phyloP scores from a whole-genome alignment of 2,113 vertebrate genomes.

The Mustelus asterias region DNA sequence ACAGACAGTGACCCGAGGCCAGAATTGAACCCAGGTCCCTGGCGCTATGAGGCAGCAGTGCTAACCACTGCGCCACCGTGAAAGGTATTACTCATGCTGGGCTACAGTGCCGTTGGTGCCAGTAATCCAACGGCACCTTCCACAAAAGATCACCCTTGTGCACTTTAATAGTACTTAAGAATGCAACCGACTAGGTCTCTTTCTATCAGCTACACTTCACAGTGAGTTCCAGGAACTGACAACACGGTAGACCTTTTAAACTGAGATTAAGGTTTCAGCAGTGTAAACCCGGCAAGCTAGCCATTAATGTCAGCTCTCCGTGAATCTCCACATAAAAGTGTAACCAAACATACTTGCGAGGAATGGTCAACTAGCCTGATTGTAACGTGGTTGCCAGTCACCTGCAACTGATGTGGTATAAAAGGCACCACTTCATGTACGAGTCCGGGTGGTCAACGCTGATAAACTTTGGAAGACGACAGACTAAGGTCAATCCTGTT shows the following conservation, averaged over 20 bases:
- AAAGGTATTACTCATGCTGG: background rate
- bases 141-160: background rate
- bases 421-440: background rate
- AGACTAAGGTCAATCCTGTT: background rate
- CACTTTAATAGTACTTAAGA: background rate
- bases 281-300: background rate
- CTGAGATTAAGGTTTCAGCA: background rate
- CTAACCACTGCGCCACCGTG: background rate
- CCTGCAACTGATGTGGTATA: background rate
- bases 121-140: background rate
- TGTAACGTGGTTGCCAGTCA: background rate
- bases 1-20: too few relatives aligned
- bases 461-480: background rate
- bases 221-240: background rate
- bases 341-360: background rate
- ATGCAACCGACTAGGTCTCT: background rate
- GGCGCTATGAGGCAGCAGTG: too few relatives aligned
- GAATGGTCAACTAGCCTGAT: background rate
- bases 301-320: background rate
- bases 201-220: background rate
- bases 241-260: background rate
- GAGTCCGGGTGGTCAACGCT: background rate
- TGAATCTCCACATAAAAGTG: background rate
- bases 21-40: too few relatives aligned
- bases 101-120: background rate